Evolutionary conservation across 2,797 vertebrate species (phyloP).

Genomic region (Clarias pachynema): DNA sequence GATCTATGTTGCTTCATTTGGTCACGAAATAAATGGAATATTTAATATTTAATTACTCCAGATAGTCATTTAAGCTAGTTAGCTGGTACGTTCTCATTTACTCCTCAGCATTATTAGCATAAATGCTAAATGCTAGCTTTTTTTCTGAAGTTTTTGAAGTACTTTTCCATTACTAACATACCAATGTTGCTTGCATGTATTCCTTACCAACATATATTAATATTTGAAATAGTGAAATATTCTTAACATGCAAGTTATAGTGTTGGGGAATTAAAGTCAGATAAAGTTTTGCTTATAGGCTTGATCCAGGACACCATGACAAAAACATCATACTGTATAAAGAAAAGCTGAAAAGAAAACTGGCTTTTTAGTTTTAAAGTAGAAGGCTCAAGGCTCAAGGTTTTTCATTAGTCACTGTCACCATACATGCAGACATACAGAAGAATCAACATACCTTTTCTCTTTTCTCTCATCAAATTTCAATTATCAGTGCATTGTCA

Average conservation of each 20-base stretch:
- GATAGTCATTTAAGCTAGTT: background rate
- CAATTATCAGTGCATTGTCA: too few species aligned
- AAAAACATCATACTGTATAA: background rate
- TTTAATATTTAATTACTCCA: background rate
- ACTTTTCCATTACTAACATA: background rate
- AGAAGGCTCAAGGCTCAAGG: too few species aligned
- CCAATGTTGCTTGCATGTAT: background rate
- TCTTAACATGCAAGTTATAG: constrained; percentile 5
- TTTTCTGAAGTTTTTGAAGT: background rate
- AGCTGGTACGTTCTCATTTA: background rate
- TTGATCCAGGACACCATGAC: background rate
- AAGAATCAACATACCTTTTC: too few species aligned
- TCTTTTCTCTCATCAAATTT: too few species aligned
- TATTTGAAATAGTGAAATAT: background rate
- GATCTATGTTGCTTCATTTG: too few species aligned
- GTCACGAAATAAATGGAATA: background rate
- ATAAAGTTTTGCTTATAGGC: background rate
- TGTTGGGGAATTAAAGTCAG: background rate
- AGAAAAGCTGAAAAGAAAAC: background rate
- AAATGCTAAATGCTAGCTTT: background rate
- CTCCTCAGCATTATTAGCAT: background rate
- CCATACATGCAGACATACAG: too few species aligned
- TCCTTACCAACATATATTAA: background rate
- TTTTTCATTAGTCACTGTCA: too few species aligned
- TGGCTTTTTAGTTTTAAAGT: background rate